These are phyloP conservation scores for Zaprionus taronus DNA, from an alignment of 1,140 invertebrate genomes.

Conservation along the genomic window DNA sequence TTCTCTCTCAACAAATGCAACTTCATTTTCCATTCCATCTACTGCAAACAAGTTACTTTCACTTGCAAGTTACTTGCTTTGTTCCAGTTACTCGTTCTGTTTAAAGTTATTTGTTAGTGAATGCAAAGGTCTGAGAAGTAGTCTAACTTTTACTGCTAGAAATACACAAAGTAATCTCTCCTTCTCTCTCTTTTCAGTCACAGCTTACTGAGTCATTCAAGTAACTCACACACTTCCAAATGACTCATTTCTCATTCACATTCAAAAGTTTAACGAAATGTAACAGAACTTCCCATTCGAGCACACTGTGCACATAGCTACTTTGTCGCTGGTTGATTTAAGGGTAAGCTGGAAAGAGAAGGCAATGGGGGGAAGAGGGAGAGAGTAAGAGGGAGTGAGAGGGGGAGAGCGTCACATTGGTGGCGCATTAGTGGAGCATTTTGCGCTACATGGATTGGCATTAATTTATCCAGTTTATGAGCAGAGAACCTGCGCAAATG, in stretches of 20 bases:
- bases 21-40: neutral
- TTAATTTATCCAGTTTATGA: conserved; percentile 38
- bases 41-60: too few species aligned
- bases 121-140: neutral
- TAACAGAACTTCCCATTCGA: neutral
- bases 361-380: neutral
- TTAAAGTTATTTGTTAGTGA: neutral
- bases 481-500: conserved; percentile 1
- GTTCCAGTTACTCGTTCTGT: too few species aligned
- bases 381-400: neutral
- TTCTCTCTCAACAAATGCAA: neutral
- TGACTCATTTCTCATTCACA: neutral
- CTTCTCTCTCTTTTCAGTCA: neutral
- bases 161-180: neutral
- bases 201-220: neutral
- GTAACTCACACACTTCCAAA: neutral
- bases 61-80: too few species aligned
- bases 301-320: neutral
- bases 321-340: neutral
- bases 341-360: neutral
- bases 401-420: conserved; percentile 9
- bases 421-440: conserved; percentile 38
- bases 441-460: conserved; percentile 12
- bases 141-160: neutral
- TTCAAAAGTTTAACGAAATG: neutral